phyloP scores from a whole-genome alignment of 1,140 invertebrate species.

The Aphelinus certus region DNA sequence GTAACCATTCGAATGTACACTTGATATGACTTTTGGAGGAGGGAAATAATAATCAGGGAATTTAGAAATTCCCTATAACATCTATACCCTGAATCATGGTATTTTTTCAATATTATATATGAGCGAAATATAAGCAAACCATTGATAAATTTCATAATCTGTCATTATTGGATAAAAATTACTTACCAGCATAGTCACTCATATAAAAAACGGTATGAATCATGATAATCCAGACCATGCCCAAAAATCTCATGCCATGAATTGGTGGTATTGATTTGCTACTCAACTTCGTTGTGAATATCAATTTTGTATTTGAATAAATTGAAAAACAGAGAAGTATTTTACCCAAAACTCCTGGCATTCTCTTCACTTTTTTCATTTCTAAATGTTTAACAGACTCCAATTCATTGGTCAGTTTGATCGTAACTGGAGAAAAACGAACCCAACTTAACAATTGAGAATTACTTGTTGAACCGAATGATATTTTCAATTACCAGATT shows the following conservation, averaged over 20 bases:
- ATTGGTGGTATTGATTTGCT: slow-evolving; percentile 51
- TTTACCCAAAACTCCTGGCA: not conserved
- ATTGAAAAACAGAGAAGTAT: slow-evolving; percentile 59
- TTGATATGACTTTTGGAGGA: no score
- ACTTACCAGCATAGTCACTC: slow-evolving; percentile 57
- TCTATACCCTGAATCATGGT: no score
- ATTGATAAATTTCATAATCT: not conserved
- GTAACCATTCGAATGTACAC: not conserved
- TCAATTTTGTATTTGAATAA: slow-evolving; percentile 57
- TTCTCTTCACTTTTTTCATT: slow-evolving; percentile 35
- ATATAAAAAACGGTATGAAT: slow-evolving; percentile 62
- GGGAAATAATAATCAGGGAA: no score
- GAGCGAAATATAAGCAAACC: no score
- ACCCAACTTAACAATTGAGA: not conserved
- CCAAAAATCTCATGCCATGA: slow-evolving; percentile 63
- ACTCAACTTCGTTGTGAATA: slow-evolving; percentile 51
- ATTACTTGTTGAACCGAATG: not conserved
- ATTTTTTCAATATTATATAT: no score
- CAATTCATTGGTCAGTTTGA: slow-evolving; percentile 19
- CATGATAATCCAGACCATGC: slow-evolving; percentile 66
- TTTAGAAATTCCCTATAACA: no score
- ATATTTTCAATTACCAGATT: not conserved
- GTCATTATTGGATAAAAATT: slow-evolving; percentile 2
- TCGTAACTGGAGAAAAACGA: not conserved
- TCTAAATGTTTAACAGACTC: slow-evolving; percentile 11